Conservation (phyloP, 2,888 invertebrate species). For the Petrolisthes cinctipes region DNA sequence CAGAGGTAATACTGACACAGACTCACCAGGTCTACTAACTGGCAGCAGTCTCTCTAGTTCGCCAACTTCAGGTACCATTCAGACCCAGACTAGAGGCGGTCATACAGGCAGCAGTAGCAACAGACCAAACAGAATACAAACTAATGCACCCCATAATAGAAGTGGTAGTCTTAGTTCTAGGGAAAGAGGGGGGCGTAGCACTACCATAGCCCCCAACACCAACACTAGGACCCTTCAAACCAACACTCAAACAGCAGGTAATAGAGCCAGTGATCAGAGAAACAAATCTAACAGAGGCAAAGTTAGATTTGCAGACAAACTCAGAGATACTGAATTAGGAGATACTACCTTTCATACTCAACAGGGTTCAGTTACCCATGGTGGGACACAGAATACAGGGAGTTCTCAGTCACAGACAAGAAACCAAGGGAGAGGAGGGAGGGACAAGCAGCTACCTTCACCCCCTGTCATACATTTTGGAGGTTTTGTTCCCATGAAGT, state of each 20-base stretch:
- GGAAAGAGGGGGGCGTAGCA: no score
- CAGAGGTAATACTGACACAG: background rate
- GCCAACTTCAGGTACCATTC: background rate
- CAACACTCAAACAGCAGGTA: background rate
- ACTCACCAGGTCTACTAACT: background rate
- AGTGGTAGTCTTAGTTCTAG: no score
- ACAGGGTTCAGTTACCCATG: background rate
- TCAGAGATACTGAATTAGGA: background rate
- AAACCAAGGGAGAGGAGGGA: background rate
- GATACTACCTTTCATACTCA: background rate
- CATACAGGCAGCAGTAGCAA: background rate
- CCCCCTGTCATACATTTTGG: constrained; percentile 19
- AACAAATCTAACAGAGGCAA: background rate
- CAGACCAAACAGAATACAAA: background rate
- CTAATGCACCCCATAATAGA: no score
- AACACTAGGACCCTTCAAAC: background rate
- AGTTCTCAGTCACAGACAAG: background rate
- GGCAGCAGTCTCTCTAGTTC: no score
- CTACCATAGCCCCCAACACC: no score
- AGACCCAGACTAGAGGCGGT: background rate
- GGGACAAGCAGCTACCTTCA: constrained; percentile 2
- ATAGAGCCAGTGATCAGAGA: no score
- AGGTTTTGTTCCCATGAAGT: constrained; percentile 34
- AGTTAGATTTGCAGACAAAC: constrained; percentile 3
- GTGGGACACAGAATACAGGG: background rate